Evolutionary conservation across 1,140 invertebrate genomes (phyloP).

Genomic region (Drosophila mayri): DNA sequence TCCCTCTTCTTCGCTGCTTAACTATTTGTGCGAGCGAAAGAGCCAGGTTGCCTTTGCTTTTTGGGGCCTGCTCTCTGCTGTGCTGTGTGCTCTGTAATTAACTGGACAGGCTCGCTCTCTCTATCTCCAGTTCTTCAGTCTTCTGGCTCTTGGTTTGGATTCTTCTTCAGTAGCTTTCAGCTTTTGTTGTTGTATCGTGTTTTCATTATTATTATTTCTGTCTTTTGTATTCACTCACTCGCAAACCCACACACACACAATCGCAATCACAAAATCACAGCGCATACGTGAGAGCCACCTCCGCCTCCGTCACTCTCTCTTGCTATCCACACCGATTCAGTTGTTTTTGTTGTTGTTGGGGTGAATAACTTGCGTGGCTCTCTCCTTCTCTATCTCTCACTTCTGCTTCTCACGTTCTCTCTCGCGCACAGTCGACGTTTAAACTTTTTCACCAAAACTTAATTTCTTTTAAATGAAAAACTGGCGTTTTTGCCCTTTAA

Average conservation of each 20-base stretch:
- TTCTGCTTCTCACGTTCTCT: slow-evolving; percentile 40
- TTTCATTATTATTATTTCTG: slow-evolving; percentile 80
- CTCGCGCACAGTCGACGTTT: slow-evolving; percentile 35
- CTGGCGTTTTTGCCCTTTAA: slow-evolving; percentile 45
- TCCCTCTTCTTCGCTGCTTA: slow-evolving; percentile 26
- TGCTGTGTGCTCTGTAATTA: slow-evolving; percentile 76
- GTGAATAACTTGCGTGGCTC: slow-evolving; percentile 81
- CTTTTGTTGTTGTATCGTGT: slow-evolving; percentile 67
- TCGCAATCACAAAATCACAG: slow-evolving; percentile 65
- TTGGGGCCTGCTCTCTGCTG: slow-evolving; percentile 54
- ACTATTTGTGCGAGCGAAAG: slow-evolving; percentile 20
- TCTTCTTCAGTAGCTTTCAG: slow-evolving; percentile 29
- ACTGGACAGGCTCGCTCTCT: slow-evolving; percentile 54
- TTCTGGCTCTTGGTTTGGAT: slow-evolving; percentile 27
- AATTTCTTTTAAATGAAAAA: slow-evolving; percentile 72
- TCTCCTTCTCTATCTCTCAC: slow-evolving; percentile 59
- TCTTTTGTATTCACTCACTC: slow-evolving; percentile 61
- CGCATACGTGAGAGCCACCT: slow-evolving; percentile 66
- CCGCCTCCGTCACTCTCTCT: slow-evolving; percentile 28
- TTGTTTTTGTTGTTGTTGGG: slow-evolving; percentile 74
- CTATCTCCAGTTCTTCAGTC: slow-evolving; percentile 38
- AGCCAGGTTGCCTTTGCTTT: slow-evolving; percentile 57
- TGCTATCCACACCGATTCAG: slow-evolving; percentile 22
- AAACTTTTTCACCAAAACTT: slow-evolving; percentile 67
- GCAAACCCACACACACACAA: slow-evolving; percentile 32